phyloP scores from a whole-genome alignment of 1,140 invertebrate species.

The Cotesia typhae region DNA sequence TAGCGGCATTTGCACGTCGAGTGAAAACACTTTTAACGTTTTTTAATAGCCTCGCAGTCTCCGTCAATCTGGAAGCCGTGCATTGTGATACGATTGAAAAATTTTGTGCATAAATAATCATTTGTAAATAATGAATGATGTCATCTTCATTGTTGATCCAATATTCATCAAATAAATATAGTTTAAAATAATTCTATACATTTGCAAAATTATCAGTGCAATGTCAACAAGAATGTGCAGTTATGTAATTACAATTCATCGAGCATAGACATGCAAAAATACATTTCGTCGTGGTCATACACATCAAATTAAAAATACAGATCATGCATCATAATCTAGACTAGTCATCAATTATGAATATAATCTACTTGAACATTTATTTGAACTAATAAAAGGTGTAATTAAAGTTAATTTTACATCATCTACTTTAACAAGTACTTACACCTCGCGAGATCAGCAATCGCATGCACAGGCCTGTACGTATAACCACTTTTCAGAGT shows the following conservation, averaged over 20 bases:
- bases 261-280: too few species aligned
- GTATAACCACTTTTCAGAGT: constrained; percentile 58
- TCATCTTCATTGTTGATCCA: constrained; percentile 15
- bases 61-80: constrained; percentile 83
- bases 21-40: constrained; percentile 92
- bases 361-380: background rate
- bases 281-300: too few species aligned
- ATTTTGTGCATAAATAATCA: background rate
- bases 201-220: too few species aligned
- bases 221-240: too few species aligned
- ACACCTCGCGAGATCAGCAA: constrained; percentile 85
- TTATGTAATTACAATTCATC: too few species aligned
- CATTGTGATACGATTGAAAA: constrained; percentile 43
- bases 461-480: constrained; percentile 82
- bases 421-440: constrained; percentile 71
- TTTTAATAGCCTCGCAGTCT: constrained; percentile 92
- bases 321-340: too few species aligned
- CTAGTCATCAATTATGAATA: too few species aligned
- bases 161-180: background rate
- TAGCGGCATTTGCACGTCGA: constrained; percentile 75
- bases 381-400: constrained; percentile 12
- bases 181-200: background rate
- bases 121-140: too few species aligned
- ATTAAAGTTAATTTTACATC: constrained; percentile 18
- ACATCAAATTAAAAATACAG: too few species aligned